Evolutionary conservation across 2,888 invertebrate genomes (phyloP).

Genomic region (Drosophila hamatofila): DNA sequence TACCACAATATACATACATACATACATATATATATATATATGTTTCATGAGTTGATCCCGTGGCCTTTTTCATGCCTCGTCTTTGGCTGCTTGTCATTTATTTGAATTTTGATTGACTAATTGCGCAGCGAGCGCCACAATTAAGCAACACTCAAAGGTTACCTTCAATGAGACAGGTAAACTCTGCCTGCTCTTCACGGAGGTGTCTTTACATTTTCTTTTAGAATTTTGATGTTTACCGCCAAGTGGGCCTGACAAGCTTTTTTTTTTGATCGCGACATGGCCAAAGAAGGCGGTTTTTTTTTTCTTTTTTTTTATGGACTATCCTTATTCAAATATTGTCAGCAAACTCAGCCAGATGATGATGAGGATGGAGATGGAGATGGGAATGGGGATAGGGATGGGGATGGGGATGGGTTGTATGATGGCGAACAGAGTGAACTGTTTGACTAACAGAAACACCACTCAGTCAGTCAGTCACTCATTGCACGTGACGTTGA

Average conservation of each 20-base stretch:
- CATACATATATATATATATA: background rate
- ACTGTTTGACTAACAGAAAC: constrained; percentile 66
- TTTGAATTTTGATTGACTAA: constrained; percentile 81
- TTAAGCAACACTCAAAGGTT: constrained; percentile 5
- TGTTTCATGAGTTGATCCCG: constrained; percentile 68
- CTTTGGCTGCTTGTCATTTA: constrained; percentile 55
- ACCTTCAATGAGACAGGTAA: constrained; percentile 4
- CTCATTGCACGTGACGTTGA: constrained; percentile 28
- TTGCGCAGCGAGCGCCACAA: constrained; percentile 73
- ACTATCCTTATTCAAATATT: constrained; percentile 81
- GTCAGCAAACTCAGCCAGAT: constrained; percentile 49
- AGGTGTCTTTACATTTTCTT: constrained; percentile 28
- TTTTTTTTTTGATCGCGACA: constrained; percentile 25
- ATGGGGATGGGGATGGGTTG: constrained; percentile 16
- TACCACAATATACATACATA: background rate
- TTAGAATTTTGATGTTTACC: constrained; percentile 54
- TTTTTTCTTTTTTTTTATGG: constrained; percentile 45
- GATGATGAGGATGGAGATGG: constrained; percentile 2
- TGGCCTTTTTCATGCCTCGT: constrained; percentile 77
- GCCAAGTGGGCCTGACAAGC: constrained; percentile 32
- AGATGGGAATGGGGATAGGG: too few species aligned
- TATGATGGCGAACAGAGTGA: constrained; percentile 16
- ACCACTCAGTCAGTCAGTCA: constrained; percentile 60
- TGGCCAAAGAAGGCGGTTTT: constrained; percentile 15
- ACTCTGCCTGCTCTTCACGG: background rate